These are phyloP conservation scores for Nasonia vitripennis DNA, from an alignment of 1,140 invertebrate species.

Conservation along the genomic window DNA sequence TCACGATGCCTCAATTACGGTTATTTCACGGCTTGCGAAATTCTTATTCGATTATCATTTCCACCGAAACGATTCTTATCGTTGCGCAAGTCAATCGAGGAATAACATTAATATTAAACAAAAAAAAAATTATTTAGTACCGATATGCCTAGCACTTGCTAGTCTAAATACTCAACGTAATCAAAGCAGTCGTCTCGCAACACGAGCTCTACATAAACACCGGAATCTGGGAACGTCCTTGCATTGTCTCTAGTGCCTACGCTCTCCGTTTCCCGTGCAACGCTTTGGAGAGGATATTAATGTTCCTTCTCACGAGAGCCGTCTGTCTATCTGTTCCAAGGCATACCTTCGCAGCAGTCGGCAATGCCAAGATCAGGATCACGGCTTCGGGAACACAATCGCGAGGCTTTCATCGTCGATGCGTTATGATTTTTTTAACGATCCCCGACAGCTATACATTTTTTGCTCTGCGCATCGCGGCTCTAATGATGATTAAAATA, in stretches of 20 bases:
- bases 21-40: neutral
- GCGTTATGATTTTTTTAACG: neutral
- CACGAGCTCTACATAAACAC: neutral
- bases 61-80: neutral
- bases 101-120: too few species aligned
- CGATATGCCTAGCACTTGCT: neutral
- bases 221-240: slow-evolving; percentile 37
- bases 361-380: slow-evolving; percentile 47
- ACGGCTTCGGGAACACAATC: neutral
- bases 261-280: neutral
- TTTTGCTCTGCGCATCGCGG: too few species aligned
- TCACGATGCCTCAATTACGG: neutral
- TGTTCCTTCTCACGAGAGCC: neutral
- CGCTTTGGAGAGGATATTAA: neutral
- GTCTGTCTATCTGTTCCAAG: neutral
- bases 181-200: neutral
- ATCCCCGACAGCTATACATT: too few species aligned
- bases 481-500: too few species aligned
- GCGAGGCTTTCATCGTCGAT: neutral
- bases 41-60: neutral
- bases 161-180: neutral
- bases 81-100: too few species aligned
- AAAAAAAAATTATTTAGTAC: too few species aligned
- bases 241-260: slow-evolving; percentile 38
- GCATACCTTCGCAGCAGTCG: neutral